Conservation (phyloP, 2,888 invertebrate species). For the Mythimna ferrago region DNA sequence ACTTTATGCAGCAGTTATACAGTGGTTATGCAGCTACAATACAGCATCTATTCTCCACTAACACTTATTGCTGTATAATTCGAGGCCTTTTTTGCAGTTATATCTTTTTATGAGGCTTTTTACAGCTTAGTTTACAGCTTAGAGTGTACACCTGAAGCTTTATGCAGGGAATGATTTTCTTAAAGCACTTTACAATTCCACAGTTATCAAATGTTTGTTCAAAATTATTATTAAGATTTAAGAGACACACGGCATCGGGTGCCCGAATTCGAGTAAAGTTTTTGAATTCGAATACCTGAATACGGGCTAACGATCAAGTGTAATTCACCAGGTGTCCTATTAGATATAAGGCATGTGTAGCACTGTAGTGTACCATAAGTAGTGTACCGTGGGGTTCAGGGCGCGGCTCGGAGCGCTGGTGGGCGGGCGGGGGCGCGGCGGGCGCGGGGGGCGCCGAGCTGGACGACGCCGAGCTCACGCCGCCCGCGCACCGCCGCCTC, state of each 20-base stretch:
- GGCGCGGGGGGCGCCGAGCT: constrained; percentile 73
- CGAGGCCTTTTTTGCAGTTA: too few species aligned
- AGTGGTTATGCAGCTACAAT: too few species aligned
- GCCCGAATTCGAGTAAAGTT: too few species aligned
- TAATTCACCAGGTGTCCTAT: too few species aligned
- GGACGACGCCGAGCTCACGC: constrained; percentile 93
- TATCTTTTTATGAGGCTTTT: too few species aligned
- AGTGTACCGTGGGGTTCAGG: constrained; percentile 68
- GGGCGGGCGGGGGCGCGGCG: constrained; percentile 75
- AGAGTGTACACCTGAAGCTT: too few species aligned
- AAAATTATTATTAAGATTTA: background rate
- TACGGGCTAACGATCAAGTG: too few species aligned
- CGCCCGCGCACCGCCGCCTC: constrained; percentile 96
- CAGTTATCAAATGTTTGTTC: background rate
- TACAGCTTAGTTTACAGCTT: too few species aligned
- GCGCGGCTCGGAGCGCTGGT: constrained; percentile 85
- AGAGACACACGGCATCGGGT: background rate
- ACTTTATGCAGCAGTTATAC: too few species aligned
- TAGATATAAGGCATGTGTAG: constrained; percentile 36
- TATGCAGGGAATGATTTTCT: background rate
- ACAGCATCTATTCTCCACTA: too few species aligned
- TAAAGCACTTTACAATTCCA: background rate
- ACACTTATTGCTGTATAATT: too few species aligned
- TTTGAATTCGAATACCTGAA: too few species aligned
- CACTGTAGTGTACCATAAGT: constrained; percentile 58